These are phyloP conservation scores for Macquaria australasica DNA, from an alignment of 2,113 vertebrate species.

Conservation along the genomic window DNA sequence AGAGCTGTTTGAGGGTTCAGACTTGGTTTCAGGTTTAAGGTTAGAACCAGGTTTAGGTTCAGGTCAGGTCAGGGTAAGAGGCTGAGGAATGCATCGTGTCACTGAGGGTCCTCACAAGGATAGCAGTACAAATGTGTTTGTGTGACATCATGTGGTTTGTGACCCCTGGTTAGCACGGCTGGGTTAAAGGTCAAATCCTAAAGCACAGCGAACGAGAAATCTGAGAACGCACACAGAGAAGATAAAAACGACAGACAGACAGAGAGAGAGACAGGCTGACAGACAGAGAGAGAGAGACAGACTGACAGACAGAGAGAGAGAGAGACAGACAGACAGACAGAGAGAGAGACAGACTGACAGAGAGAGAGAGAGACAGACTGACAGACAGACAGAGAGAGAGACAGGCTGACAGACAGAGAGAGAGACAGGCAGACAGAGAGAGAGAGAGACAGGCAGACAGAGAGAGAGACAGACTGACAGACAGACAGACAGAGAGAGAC, in stretches of 20 bases:
- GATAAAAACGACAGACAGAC: rapidly evolving
- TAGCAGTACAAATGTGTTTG: neutral
- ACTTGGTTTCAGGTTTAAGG: neutral
- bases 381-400: too few species aligned
- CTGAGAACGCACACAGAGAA: neutral
- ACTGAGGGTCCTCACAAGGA: neutral
- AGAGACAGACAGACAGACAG: neutral
- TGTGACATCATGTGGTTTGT: neutral
- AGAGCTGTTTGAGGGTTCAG: neutral
- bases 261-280: too few species aligned
- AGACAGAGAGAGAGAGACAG: neutral
- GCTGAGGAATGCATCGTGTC: neutral
- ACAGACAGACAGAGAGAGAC: too few species aligned
- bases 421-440: too few species aligned
- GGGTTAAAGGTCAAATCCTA: neutral
- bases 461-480: too few species aligned
- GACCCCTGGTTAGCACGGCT: neutral
- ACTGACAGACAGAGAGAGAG: neutral
- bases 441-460: too few species aligned
- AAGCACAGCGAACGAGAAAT: neutral
- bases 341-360: too few species aligned
- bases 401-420: too few species aligned
- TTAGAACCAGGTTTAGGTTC: neutral
- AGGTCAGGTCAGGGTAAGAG: neutral
- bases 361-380: too few species aligned